A percentile compares a stretch with the other conserved stretches of the same genome.
phyloP scores from a whole-genome alignment of 2,888 invertebrate species.

The Oscheius onirici region DNA sequence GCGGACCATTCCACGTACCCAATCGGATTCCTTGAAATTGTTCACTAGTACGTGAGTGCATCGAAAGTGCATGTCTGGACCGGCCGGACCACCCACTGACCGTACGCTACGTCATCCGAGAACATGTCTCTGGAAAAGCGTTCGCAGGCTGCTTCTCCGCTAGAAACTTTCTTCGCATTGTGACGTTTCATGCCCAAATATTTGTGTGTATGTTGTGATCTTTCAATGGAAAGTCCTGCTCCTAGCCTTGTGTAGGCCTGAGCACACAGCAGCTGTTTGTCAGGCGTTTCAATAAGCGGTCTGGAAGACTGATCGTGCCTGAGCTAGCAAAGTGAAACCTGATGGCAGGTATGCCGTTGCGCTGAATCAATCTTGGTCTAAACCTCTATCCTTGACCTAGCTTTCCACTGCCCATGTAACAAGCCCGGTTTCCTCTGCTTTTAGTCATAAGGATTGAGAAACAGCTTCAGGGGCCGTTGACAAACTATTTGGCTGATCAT shows the following conservation, averaged over 20 bases:
- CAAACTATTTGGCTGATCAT: background rate
- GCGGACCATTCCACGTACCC: background rate
- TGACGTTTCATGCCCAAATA: conserved; percentile 27
- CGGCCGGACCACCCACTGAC: conserved; percentile 27
- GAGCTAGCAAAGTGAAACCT: background rate
- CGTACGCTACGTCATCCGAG: conserved; percentile 17
- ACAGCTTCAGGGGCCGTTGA: background rate
- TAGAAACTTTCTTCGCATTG: conserved; percentile 1
- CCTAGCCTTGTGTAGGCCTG: conserved; percentile 27
- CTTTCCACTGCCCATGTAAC: conserved; percentile 3
- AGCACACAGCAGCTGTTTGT: conserved; percentile 23
- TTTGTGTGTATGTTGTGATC: conserved; percentile 28
- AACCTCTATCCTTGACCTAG: conserved; percentile 4
- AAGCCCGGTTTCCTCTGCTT: background rate
- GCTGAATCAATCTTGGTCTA: conserved; percentile 1
- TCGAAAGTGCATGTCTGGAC: conserved; percentile 17
- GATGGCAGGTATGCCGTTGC: background rate
- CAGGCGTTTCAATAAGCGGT: conserved; percentile 17
- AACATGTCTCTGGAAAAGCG: conserved; percentile 21
- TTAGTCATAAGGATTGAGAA: background rate
- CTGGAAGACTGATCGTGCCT: background rate
- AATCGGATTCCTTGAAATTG: background rate
- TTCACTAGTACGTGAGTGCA: background rate
- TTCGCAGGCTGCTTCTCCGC: conserved; percentile 7
- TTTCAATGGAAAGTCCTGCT: conserved; percentile 8